Evolutionary conservation across 2,888 invertebrate species (phyloP), one percentile per base, ranked within the genome.

Genomic region (Epistrophe grossulariae): DNA sequence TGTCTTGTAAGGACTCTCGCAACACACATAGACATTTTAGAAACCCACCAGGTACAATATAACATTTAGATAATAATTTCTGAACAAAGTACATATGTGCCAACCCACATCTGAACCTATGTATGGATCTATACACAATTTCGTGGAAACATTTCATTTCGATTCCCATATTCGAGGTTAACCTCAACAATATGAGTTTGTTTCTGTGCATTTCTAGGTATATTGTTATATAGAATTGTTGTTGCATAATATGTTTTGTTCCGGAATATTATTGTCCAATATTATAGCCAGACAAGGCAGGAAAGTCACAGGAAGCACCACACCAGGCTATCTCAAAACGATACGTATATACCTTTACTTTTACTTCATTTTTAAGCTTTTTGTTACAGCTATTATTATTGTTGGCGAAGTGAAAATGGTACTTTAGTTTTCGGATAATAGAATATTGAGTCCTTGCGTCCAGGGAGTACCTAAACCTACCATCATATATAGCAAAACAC

Each of bases 371-470:
- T 79, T 71, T 50, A 71, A 71, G 52, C 62, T 71, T 74, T 74
- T 64, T 74, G 48, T 71, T 62, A 28, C 19, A 76, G 11, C 9
- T 8, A 9, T 9, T 52, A 35, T 70, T 31, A 71, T 84, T 48
- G 64, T 57, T 55, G 24, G 9, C 5, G 13, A 11, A 31, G 71
- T 13, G 43, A 43, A 52, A 62, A 45, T 17, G 50, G 43, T 64
- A 28, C 64, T 73, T 83, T 83, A 83, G 68, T 81, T 84, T 80
- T 70, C 84, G 81, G 84, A 81, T 81, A 84, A 84, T 84, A 73
- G 84, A 81, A 84, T 84, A 81, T 81, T 73, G 84, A 84, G 81
- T 78, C 72, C 38, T 62, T 70, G 55, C 77, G 55, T 81, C 81
- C 77, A 43, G 35, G 8, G 84, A 70, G 80, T 52, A 28, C 4